These are phyloP conservation scores for human (Homo sapiens) DNA, from an alignment of 2,113 vertebrate genomes.

Conservation along the genomic window GRCh38 chr17:70551001-70551500, in stretches of 20 bases:
- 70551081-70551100: neutral
- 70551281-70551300: neutral
- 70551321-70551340: neutral
- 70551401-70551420: neutral
- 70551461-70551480: neutral
- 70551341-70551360: neutral
- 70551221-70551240: neutral
- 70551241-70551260: neutral
- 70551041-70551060: neutral
- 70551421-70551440: neutral
- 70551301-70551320: neutral
- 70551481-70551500: neutral
- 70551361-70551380: neutral
- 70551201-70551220: neutral
- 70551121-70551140: neutral
- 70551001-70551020: neutral
- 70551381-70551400: neutral
- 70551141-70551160: neutral
- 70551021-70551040: neutral
- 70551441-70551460: neutral
- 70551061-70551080: neutral
- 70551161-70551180: neutral
- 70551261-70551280: neutral
- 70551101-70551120: neutral
- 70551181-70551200: neutral